Base-by-base conservation (phyloP, 2,797 vertebrate genomes). In the Borostomias antarcticus region DNA sequence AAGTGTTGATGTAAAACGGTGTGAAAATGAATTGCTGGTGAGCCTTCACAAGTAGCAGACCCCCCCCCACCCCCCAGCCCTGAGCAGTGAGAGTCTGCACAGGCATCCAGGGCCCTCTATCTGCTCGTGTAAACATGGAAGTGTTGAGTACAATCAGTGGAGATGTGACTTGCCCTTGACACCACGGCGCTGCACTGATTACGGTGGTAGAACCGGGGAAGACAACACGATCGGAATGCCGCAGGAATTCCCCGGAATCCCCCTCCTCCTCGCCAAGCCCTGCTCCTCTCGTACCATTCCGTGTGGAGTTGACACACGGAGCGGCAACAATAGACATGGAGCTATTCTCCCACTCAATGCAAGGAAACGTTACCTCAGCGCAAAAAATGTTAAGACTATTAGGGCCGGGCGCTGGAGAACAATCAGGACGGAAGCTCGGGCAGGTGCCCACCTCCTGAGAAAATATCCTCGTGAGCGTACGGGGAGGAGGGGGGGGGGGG, bases 371-470 rank as follows among this genome's bases (percentile, higher is more conserved):
- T 86, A 83, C 80, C 86, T 82, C 82, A 78, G 65, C 63, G 77
- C 59, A 81, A 81, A 81, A 83, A 80, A 83, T 73, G 79, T 82
- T 77, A 73, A 72, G 72, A 75, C 72, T 8, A 58, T 23, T 25
- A 73, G 78, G 80, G 28, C 76, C 57, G 25, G 62, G 70, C 23
- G 11, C 63, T 77, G 74, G 78, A 53, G 82, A 87, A 90, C 86
- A 89, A 89, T 89, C 73, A 57, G 78, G 1, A 47, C 77, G 88
- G 86, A 89, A 89, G 68, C 81, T 0, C 30, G 76, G 74, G 80
- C 87, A 86, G 87, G 87, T 87, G 85, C 84, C 85, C 83, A 74
- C 81, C 81, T 87, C 79, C 82, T 86, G 80, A 81, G 68, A 79
- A 86, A 90, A 89, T 82, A 88, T 85, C 79, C 82, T 51, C 57